Conservation (phyloP, 2,113 vertebrate genomes). For the Thermophis baileyi region DNA sequence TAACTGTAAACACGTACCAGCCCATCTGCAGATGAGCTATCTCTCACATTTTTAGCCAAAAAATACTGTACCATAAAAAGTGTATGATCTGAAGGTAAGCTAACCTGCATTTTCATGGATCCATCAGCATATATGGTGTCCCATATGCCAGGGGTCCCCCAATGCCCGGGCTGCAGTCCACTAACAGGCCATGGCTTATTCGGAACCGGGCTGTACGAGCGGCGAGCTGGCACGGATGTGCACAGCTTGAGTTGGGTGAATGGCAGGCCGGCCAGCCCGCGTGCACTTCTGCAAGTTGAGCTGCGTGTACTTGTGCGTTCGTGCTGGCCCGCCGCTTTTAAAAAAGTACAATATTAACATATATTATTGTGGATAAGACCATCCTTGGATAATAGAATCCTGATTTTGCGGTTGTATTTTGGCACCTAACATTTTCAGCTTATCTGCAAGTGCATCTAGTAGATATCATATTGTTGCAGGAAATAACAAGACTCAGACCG, state of each 20-base stretch:
- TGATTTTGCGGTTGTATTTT: background rate
- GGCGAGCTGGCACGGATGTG: background rate
- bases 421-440: background rate
- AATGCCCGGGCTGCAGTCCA: too few relatives aligned
- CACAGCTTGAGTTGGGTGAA: background rate
- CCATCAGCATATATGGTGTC: background rate
- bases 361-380: background rate
- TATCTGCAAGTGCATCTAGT: background rate
- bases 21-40: background rate
- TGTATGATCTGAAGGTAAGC: background rate
- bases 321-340: background rate
- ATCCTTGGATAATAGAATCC: background rate
- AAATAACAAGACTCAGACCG: too few relatives aligned
- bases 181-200: background rate
- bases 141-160: background rate
- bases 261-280: accelerated
- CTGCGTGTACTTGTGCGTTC: background rate
- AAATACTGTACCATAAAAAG: background rate
- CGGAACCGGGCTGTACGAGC: background rate
- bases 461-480: background rate
- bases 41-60: background rate
- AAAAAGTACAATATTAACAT: background rate
- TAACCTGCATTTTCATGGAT: background rate
- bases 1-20: background rate
- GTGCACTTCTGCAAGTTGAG: background rate